Evolutionary conservation across 2,113 vertebrate genomes (phyloP), one percentile per base, ranked within the genome.

Genomic region (Puma concolor): DNA sequence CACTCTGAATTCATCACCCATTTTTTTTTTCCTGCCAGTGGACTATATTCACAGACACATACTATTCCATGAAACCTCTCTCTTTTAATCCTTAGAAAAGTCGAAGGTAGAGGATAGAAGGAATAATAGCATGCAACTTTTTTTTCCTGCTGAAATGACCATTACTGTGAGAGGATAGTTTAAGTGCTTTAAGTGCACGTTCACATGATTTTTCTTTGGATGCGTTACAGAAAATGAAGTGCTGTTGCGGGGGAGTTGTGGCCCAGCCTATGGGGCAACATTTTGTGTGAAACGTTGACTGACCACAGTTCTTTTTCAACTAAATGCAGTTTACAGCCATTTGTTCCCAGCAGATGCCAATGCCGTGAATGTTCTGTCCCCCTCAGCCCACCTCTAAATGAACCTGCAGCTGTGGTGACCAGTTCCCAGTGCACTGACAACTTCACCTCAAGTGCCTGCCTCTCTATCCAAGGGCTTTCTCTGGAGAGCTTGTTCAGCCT

Each of bases 1-100:
- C 69, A 64, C 48, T 44, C 57, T 54, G 48, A 85, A 90, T 64
- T 90, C 71, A 38, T 84, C 19, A 92, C 19, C n/a, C 36, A 48
- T 93, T 88, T 86, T 66, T 77, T 89, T 90, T 81, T 88, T 88
- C 79, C 31, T 95, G 57, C 85, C 27, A 72, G 17, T 44, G 63
- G 60, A 29, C 27, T 84, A 77, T 36, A 79, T 48, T 71, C 85
- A 71, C 19, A 38, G n/a, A 80, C 29, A 21, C 15, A 77, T 92
- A 88, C 19, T 71, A 27, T 41, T 74, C 44, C 5, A 0, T 48
- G 31, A n/a, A 91, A 71, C 4, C 63, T 33, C 15, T n/a, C 41
- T 84, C 44, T 41, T 57, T 54, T 71, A 50, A 25, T 10, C 7
- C 44, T 93, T 16, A 87, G 48, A 92, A 82, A 96, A 92, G 8